Percentiles rank a stretch among this genome's conserved stretches.
These are phyloP conservation scores for Pygoscelis adeliae DNA, from an alignment of 2,113 vertebrate genomes.

Conservation along the genomic window DNA sequence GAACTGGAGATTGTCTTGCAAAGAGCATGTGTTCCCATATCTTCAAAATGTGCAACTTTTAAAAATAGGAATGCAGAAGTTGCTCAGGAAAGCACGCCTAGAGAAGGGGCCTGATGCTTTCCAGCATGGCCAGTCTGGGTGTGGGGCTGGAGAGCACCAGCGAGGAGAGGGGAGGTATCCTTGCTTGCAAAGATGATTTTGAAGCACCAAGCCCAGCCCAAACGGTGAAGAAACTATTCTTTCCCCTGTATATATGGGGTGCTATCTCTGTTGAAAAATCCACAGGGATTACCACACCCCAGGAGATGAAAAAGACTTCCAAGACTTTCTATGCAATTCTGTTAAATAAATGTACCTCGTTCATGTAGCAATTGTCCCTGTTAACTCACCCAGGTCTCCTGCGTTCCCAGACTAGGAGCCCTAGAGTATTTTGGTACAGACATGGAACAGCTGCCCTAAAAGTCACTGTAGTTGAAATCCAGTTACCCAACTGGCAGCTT, in stretches of 20 bases:
- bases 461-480: background rate
- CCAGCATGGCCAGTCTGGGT: background rate
- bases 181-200: background rate
- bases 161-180: background rate
- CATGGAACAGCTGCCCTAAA: background rate
- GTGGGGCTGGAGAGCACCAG: background rate
- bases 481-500: background rate
- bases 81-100: background rate
- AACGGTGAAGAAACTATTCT: background rate
- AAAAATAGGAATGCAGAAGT: conserved; percentile 39
- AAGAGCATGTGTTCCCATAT: background rate
- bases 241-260: background rate
- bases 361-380: background rate
- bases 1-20: background rate
- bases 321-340: background rate
- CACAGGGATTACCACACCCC: background rate
- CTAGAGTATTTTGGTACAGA: background rate
- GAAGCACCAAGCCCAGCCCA: background rate
- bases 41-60: background rate
- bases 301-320: background rate
- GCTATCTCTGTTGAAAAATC: background rate
- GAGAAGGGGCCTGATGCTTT: background rate
- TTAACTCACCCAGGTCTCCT: background rate
- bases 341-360: background rate
- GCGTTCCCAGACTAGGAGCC: background rate